phyloP scores from a whole-genome alignment of 2,888 invertebrate species.

The Caenorhabditis sinica region DNA sequence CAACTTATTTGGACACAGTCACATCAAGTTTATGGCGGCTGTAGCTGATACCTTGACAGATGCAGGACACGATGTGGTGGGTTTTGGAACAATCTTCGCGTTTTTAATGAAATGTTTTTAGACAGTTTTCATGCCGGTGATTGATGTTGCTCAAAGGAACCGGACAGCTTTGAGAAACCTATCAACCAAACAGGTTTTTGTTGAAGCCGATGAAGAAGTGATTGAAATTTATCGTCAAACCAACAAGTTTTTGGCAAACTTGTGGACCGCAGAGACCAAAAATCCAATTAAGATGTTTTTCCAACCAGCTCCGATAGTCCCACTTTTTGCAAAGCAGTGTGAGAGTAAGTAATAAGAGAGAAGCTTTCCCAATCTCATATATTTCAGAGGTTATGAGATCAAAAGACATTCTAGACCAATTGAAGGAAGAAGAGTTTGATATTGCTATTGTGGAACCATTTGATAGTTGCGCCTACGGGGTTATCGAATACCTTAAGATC shows the following conservation, averaged over 20 bases:
- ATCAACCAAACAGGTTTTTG: slow-evolving; percentile 36
- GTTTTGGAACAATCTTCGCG: neutral
- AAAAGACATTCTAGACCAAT: slow-evolving; percentile 26
- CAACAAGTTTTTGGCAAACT: slow-evolving; percentile 21
- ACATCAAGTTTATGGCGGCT: slow-evolving; percentile 56
- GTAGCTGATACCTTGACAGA: slow-evolving; percentile 65
- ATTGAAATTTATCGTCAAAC: neutral
- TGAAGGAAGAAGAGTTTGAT: slow-evolving; percentile 54
- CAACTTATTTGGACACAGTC: slow-evolving; percentile 65
- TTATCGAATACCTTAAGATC: slow-evolving; percentile 54
- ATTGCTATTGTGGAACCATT: slow-evolving; percentile 52
- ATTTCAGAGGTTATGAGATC: slow-evolving; percentile 55
- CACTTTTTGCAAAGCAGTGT: slow-evolving; percentile 49
- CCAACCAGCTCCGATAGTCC: neutral
- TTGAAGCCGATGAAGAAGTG: slow-evolving; percentile 54
- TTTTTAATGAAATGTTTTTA: neutral
- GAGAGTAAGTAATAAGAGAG: slow-evolving; percentile 16
- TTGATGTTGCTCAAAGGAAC: slow-evolving; percentile 35
- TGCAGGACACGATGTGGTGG: slow-evolving; percentile 69
- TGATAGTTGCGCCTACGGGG: slow-evolving; percentile 49
- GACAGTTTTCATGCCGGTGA: slow-evolving; percentile 56
- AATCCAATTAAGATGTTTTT: slow-evolving; percentile 47
- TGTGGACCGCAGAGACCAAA: slow-evolving; percentile 47
- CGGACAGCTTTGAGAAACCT: slow-evolving; percentile 33
- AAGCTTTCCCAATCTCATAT: too few relatives aligned